Base-by-base conservation (phyloP, 2,113 vertebrate genomes). In the Odobenus rosmarus region DNA sequence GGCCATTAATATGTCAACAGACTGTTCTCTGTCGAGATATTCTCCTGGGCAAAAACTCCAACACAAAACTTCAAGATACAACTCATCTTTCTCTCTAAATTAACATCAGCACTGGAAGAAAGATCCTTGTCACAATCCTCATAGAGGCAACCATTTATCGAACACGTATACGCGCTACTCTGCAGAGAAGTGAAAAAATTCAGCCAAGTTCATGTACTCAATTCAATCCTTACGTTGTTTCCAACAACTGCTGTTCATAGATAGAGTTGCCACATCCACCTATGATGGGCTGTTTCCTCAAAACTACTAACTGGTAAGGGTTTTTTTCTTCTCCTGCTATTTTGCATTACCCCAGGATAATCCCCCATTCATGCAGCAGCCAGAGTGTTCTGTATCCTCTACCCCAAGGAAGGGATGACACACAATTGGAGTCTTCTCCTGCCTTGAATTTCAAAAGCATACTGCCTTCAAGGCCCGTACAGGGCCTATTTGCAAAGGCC, bases 1-100 rank as follows among this genome's bases (percentile, higher is more conserved):
- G 90, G 94, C 91, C 16, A 95, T 97, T 98, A 82, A 96, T 95
- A 98, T 92, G 76, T 85, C 93, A 90, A 18, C 26, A 55, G 33
- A 61, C 72, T 21, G 72, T 16, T 67, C 67, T 72, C 67, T 62
- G 74, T 85, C 82, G 83, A 87, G 96, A 93, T 74, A 24, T 74
- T 95, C 92, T 93, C 92, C 23, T 21, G 39, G n/a, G 96, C 13
- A 12, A 89, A 81, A 83, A 39, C 26, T 28, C n/a, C 79, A 77
- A 64, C 23, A 4, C 23, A 51, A 71, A 90, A 31, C 59, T 21
- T 42, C 39, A 53, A 67, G 21, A 53, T 9, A 4, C n/a, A 80
- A 53, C 8, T 81, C 23, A 6, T 96, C 80, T 62, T 64, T 86
- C 69, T 86, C 59, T 62, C 72, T 69, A 74, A 55, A 8, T 55